A percentile compares a stretch with the other conserved stretches of the same genome.
These are phyloP conservation scores for Euwallacea fornicatus DNA, from an alignment of 1,140 invertebrate species.

Conservation along the genomic window DNA sequence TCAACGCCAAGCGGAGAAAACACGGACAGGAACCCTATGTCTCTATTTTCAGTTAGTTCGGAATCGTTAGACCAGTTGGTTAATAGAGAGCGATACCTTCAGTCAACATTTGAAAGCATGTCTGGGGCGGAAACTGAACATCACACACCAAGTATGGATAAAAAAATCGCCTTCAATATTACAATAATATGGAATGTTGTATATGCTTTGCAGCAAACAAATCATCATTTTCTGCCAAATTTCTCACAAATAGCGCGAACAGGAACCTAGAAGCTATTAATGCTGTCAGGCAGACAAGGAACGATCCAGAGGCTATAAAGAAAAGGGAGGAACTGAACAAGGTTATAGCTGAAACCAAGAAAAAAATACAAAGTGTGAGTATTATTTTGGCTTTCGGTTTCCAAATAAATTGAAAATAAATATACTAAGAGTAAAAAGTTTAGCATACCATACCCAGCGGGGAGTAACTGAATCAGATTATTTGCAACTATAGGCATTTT, in stretches of 20 bases:
- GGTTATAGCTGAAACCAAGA: slow-evolving; percentile 83
- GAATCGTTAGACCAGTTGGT: slow-evolving; percentile 72
- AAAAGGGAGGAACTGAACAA: slow-evolving; percentile 82
- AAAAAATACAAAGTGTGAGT: slow-evolving; percentile 86
- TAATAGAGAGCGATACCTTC: slow-evolving; percentile 72
- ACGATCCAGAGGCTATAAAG: slow-evolving; percentile 67
- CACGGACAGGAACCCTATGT: slow-evolving; percentile 64
- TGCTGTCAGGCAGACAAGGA: slow-evolving; percentile 59
- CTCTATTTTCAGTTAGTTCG: slow-evolving; percentile 69
- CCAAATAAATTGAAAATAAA: no score
- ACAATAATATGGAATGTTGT: slow-evolving; percentile 2
- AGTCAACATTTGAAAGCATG: slow-evolving; percentile 76
- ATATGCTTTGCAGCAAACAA: slow-evolving; percentile 41
- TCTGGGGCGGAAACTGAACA: slow-evolving; percentile 63
- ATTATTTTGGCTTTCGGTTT: background rate
- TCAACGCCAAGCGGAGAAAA: slow-evolving; percentile 77
- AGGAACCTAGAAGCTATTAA: slow-evolving; percentile 59
- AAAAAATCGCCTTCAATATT: slow-evolving; percentile 25
- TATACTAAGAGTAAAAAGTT: no score
- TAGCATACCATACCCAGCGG: no score
- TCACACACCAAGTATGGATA: slow-evolving; percentile 44
- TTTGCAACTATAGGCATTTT: no score
- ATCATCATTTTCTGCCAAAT: slow-evolving; percentile 49
- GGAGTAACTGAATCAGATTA: no score
- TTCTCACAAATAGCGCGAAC: slow-evolving; percentile 52